These are phyloP conservation scores for Ophiodon elongatus DNA, from an alignment of 2,113 vertebrate genomes.

Conservation along the genomic window DNA sequence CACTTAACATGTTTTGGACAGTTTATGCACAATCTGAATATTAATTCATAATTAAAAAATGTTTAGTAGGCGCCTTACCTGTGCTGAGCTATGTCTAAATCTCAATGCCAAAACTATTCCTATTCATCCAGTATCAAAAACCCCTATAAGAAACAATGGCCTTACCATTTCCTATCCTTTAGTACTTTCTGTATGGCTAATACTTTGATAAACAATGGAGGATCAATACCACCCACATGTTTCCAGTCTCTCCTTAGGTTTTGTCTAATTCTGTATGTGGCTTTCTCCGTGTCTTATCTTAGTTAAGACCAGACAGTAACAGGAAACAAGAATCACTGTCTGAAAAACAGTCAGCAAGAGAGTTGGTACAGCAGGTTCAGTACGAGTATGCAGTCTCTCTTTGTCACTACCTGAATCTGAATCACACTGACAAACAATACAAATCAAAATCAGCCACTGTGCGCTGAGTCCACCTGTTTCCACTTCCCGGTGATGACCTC, in stretches of 20 bases:
- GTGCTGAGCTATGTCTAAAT: no score
- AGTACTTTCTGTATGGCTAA: neutral
- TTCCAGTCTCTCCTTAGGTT: neutral
- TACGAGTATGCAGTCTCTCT: neutral
- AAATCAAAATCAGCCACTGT: neutral
- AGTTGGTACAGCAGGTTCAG: neutral
- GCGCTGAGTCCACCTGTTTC: conserved; percentile 25
- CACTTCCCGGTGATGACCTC: conserved; percentile 12
- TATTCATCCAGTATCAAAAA: neutral
- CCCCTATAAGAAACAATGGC: neutral
- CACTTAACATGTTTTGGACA: neutral
- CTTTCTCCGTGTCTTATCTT: conserved; percentile 12
- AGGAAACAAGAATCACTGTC: conserved; percentile 13
- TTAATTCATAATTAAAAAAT: neutral
- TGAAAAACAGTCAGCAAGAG: conserved; percentile 13
- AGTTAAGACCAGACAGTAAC: neutral
- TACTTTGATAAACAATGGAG: neutral
- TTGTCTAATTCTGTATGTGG: neutral
- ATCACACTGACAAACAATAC: conserved; percentile 25
- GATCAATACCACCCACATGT: neutral
- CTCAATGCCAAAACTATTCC: no score
- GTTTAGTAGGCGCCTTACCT: no score
- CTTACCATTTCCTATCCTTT: neutral
- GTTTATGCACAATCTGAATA: neutral
- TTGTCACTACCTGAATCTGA: neutral